These are phyloP conservation scores for Choloepus hoffmanni DNA, from an alignment of 2,113 vertebrate genomes.

Conservation along the genomic window DNA sequence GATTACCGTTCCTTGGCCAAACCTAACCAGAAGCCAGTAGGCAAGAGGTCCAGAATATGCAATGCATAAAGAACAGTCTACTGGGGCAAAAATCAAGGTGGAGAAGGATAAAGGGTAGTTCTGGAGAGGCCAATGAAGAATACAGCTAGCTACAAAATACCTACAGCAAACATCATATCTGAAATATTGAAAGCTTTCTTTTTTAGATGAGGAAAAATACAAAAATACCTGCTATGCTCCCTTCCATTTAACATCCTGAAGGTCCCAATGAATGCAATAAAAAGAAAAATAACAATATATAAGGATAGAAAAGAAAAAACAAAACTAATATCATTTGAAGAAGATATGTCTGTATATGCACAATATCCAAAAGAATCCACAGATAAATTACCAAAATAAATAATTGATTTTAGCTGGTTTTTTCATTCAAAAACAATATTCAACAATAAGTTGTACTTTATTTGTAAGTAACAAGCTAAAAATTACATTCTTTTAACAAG, in stretches of 20 bases:
- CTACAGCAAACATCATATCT: not conserved
- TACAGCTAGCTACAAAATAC: not conserved
- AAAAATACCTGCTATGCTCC: not conserved
- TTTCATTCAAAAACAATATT: not conserved
- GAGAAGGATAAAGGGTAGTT: not conserved
- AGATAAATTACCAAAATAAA: conserved; percentile 10
- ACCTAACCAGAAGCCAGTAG: not conserved
- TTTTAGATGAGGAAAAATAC: not conserved
- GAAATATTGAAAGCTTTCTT: conserved; percentile 8
- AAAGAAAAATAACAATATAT: not conserved
- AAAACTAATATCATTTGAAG: not conserved
- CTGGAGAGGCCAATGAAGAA: not conserved
- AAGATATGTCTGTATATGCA: not conserved
- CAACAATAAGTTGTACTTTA: conserved; percentile 1
- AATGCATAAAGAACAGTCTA: not conserved
- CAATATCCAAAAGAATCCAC: not conserved
- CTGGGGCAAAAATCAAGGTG: not conserved
- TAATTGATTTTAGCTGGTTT: conserved; percentile 17
- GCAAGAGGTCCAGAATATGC: not conserved
- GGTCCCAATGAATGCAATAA: not conserved
- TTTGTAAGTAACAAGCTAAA: not conserved
- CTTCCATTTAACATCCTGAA: not conserved
- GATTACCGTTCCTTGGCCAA: not conserved
- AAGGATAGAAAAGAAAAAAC: not conserved
- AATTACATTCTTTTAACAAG: not conserved